phyloP scores from a whole-genome alignment of 1,140 invertebrate species.

The Hirudo medicinalis region DNA sequence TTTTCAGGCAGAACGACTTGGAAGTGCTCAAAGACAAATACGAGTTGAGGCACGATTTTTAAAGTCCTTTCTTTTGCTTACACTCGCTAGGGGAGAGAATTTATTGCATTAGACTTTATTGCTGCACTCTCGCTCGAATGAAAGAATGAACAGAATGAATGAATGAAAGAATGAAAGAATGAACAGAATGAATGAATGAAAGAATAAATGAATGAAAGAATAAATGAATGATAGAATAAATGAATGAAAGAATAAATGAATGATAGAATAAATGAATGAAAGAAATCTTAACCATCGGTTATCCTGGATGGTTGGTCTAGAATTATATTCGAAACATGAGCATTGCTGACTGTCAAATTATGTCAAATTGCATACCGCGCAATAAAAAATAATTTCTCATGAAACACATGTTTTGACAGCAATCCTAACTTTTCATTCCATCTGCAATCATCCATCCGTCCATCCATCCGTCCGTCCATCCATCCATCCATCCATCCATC shows the following conservation, averaged over 20 bases:
- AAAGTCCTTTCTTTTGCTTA: background rate
- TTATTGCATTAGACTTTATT: too few species aligned
- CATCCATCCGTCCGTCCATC: background rate
- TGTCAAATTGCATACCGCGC: background rate
- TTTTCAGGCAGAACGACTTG: background rate
- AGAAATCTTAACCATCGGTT: background rate
- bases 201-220: too few species aligned
- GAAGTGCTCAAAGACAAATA: background rate
- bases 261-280: too few species aligned
- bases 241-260: too few species aligned
- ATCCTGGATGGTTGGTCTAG: background rate
- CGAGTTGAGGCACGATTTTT: background rate
- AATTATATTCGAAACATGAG: background rate
- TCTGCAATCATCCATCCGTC: background rate
- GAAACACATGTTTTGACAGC: background rate
- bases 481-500: slow-evolving; percentile 3
- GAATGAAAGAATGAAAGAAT: too few species aligned
- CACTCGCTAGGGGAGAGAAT: background rate
- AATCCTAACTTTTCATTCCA: background rate
- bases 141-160: too few species aligned
- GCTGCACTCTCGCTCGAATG: too few species aligned
- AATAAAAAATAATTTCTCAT: background rate
- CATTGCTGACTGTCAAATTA: background rate
- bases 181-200: too few species aligned
- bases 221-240: too few species aligned